Conservation (phyloP, 2,888 invertebrate genomes). For the Flexamia atlantica region DNA sequence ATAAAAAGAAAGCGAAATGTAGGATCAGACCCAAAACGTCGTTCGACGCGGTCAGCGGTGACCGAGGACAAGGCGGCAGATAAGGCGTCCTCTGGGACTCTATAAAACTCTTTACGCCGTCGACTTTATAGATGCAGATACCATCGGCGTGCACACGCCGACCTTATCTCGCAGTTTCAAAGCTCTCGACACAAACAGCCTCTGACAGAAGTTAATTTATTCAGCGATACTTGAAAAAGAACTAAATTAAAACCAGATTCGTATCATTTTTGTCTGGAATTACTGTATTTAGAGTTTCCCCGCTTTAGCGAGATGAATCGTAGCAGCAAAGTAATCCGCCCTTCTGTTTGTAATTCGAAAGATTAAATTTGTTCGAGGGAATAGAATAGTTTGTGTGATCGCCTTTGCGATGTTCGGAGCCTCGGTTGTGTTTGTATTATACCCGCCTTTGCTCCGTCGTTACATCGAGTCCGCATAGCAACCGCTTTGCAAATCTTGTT, state of each 20-base stretch:
- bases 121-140: constrained; percentile 4
- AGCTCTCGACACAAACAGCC: constrained; percentile 29
- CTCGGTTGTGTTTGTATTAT: background rate
- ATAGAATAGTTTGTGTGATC: constrained; percentile 28
- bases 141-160: background rate
- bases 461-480: background rate
- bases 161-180: constrained; percentile 30
- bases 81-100: background rate
- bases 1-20: no score
- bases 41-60: background rate
- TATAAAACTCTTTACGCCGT: constrained; percentile 14
- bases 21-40: no score
- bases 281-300: constrained; percentile 35
- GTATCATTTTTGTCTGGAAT: constrained; percentile 33
- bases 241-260: constrained; percentile 52
- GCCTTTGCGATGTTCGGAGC: constrained; percentile 8
- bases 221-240: constrained; percentile 45
- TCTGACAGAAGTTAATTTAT: constrained; percentile 53
- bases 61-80: background rate
- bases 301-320: constrained; percentile 18
- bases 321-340: constrained; percentile 16
- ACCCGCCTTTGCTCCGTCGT: background rate
- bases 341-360: constrained; percentile 30
- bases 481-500: background rate
- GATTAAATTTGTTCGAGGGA: constrained; percentile 42